Base-by-base conservation (phyloP, 2,888 invertebrate genomes). In the Sphaerophoria rueppellii region DNA sequence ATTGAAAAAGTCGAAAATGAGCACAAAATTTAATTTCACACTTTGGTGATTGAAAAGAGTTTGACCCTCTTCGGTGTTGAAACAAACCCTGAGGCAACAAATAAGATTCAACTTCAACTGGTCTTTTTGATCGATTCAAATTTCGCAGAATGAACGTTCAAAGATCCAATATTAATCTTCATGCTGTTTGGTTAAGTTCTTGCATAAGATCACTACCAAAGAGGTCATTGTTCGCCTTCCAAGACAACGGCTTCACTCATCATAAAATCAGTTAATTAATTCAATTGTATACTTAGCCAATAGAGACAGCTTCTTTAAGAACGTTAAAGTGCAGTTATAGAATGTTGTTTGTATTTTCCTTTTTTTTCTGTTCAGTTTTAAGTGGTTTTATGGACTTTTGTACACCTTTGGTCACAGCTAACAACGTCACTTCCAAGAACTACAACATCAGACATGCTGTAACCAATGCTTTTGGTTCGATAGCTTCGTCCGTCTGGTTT, bases 341-440 rank as follows among this genome's bases (percentile, higher is more conserved):
- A 80, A 71, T 65, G 24, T 63, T 43, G 14, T 61, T 43, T 55
- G 43, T 11, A 35, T n/a, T 52, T 1, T 54, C 67, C 1, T 54
- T 54, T 61, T n/a, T 37, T 24, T 9, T 50, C n/a, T 69, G 2
- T 16, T 60, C 24, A 2, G 2, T 58, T 48, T 63, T 9, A 11
- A 63, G 52, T 46, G n/a, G 24, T 81, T 81, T 77, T 70, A 85
- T 85, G 72, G 73, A 48, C 14, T 34, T 63, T 73, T 43, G 57
- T 81, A 58, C 76, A 81, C 85, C 72, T 81, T 34, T 11, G 52
- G 52, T 34, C 12, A 50, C 12, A 50, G 57, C 24, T 75, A 81
- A 74, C 75, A 72, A 85, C 75, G 70, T 80, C 69, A 85, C 70
- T 85, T 85, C 85, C 63, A 85, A 73, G 85, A 85, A 85, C 43